phyloP scores from a whole-genome alignment of 2,888 invertebrate species.

The Polydrusus cervinus region DNA sequence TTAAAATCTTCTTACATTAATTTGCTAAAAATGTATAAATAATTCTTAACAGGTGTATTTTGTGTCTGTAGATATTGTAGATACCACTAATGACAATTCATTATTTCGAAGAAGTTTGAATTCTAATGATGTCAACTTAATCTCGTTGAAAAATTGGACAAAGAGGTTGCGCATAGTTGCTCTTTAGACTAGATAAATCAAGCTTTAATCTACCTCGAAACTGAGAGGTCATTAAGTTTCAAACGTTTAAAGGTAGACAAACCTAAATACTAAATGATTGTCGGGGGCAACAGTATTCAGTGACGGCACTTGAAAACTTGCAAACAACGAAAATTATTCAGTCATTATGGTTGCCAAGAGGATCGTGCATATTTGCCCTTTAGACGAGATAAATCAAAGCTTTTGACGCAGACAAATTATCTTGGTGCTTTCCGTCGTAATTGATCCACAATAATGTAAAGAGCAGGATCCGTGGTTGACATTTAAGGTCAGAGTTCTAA shows the following conservation, averaged over 20 bases:
- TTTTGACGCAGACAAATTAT: constrained; percentile 51
- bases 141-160: no score
- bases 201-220: constrained; percentile 12
- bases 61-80: no score
- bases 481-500: constrained; percentile 12
- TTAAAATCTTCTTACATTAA: no score
- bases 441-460: constrained; percentile 13
- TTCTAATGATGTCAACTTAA: no score
- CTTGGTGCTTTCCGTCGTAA: constrained; percentile 42
- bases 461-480: constrained; percentile 1
- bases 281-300: constrained; percentile 43
- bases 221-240: constrained; percentile 11
- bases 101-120: no score
- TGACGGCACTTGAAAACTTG: constrained; percentile 49
- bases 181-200: no score
- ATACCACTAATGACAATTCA: no score
- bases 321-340: constrained; percentile 53
- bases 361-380: constrained; percentile 50
- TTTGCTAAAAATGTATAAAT: no score
- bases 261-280: constrained; percentile 48
- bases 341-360: constrained; percentile 48
- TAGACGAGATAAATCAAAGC: constrained; percentile 50
- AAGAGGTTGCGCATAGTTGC: no score
- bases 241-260: constrained; percentile 44
- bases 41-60: no score